These are phyloP conservation scores for Aspidoscelis tigris DNA, from an alignment of 2,113 vertebrate species.

Conservation along the genomic window DNA sequence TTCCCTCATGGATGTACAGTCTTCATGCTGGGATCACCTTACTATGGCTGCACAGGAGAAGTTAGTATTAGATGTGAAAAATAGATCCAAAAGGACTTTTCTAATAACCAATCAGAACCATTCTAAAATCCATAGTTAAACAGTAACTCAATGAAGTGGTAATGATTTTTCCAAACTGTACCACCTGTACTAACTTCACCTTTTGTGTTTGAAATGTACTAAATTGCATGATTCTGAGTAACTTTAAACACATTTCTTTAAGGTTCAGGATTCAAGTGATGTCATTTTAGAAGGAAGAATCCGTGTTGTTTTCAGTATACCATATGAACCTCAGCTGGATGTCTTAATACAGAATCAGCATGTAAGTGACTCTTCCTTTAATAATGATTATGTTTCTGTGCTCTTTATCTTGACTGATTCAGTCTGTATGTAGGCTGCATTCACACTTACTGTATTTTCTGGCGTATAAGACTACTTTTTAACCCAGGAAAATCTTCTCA, in stretches of 20 bases:
- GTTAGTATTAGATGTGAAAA: conserved; percentile 74
- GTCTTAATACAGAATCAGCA: conserved; percentile 96
- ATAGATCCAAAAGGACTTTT: conserved; percentile 18
- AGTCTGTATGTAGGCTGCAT: not conserved
- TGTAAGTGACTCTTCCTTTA: conserved; percentile 78
- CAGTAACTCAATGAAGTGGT: not conserved
- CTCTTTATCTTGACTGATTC: not conserved
- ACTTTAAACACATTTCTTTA: conserved; percentile 27
- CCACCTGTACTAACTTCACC: not conserved
- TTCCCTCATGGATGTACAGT: conserved; percentile 86
- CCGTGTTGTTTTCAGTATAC: conserved; percentile 92
- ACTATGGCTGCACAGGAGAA: conserved; percentile 95
- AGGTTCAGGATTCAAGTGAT: conserved; percentile 94
- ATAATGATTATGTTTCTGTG: not conserved
- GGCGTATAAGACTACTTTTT: no score
- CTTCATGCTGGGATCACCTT: conserved; percentile 96
- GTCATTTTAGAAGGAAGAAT: conserved; percentile 93
- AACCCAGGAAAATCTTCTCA: no score
- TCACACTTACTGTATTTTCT: no score
- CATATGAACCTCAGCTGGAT: conserved; percentile 92
- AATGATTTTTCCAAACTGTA: not conserved
- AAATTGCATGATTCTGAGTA: conserved; percentile 8
- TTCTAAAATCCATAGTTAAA: not conserved
- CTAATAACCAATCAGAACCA: conserved; percentile 11
- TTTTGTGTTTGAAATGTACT: conserved; percentile 22